A percentile compares a stretch with the other conserved stretches of the same genome.
Evolutionary conservation across 2,113 vertebrate species (phyloP).

Genomic region (Hippocampus abdominalis): DNA sequence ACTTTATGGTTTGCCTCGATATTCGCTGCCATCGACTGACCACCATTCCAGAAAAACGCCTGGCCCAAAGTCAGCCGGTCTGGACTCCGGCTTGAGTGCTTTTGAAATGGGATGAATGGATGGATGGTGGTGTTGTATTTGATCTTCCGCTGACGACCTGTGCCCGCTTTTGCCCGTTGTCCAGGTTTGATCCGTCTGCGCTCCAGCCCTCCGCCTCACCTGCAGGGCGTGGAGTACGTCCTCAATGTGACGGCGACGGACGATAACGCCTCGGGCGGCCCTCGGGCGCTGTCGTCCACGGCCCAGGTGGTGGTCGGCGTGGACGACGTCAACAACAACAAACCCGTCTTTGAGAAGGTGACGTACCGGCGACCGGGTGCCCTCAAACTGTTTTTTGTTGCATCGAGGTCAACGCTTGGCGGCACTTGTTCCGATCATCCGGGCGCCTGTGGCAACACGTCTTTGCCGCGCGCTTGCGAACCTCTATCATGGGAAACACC

Average conservation of each 20-base stretch:
- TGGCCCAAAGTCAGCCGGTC: too few species aligned
- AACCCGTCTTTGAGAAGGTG: constrained; percentile 86
- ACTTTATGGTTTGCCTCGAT: too few species aligned
- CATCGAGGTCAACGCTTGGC: too few species aligned
- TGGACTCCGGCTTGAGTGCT: neutral
- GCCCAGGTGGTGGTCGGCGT: constrained; percentile 81
- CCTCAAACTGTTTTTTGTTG: too few species aligned
- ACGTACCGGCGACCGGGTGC: neutral
- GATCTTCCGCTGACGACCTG: neutral
- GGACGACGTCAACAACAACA: constrained; percentile 87
- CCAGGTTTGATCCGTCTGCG: constrained; percentile 83
- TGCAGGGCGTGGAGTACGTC: constrained; percentile 82
- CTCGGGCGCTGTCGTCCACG: constrained; percentile 73
- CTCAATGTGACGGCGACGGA: constrained; percentile 82
- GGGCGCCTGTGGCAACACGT: neutral
- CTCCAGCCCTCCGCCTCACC: constrained; percentile 77
- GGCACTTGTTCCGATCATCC: neutral
- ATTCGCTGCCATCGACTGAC: too few species aligned
- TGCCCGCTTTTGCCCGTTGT: neutral
- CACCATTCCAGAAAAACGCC: too few species aligned
- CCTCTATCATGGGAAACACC: neutral
- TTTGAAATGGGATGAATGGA: neutral
- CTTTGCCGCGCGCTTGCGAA: neutral
- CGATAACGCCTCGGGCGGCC: constrained; percentile 81
- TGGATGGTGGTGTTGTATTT: too few species aligned